Base-by-base conservation (phyloP, 92 coral and sea anemone genomes). In the Micromussa lordhowensis region DNA sequence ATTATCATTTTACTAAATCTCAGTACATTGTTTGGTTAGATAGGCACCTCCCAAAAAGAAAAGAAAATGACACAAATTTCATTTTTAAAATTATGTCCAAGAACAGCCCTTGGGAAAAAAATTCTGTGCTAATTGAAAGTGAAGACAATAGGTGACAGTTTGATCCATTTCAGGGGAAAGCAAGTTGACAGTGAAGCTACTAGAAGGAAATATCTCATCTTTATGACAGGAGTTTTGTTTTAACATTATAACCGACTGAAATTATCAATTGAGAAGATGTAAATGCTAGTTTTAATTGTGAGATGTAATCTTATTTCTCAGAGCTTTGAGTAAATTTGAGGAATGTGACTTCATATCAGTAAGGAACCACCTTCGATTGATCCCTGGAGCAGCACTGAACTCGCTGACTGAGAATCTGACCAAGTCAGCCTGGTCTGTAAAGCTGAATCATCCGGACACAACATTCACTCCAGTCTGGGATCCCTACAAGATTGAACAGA, bases 281-380 rank as follows among this genome's bases (percentile, higher is more conserved):
- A 26, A 29, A n/a, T 68, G 28, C 12, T 31, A 29, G 38, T 34
- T 70, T 70, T 8, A 30, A 31, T 34, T 17, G 3, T 71, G 24
- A 14, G 26, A 24, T 61, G 10, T 24, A 61, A 61, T 18, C 68
- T 61, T 61, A 61, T 61, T 61, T 61, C 48, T 54, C 69, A 97
- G 99, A 75, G 98, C 99, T 28, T 77, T 97, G 83, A 92, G 96
- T 85, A 94, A 91, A 83, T 97, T 97, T 93, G 99, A 97, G 85
- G 99, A 96, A 34, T 88, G 87, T 19, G 94, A 97, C 88, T 97
- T 97, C 87, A 79, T 91, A 44, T 92, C 95, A 30, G 94, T 92
- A 40, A 94, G 92, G 54, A 91, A 94, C 81, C 94, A 95, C 86
- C 97, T 97, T 49, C 94, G 92, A 71, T 80, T 97, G 63, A 96